Evolutionary conservation across 92 coral and sea anemone species (phyloP).

Genomic region (Palythoa heliodiscus): DNA sequence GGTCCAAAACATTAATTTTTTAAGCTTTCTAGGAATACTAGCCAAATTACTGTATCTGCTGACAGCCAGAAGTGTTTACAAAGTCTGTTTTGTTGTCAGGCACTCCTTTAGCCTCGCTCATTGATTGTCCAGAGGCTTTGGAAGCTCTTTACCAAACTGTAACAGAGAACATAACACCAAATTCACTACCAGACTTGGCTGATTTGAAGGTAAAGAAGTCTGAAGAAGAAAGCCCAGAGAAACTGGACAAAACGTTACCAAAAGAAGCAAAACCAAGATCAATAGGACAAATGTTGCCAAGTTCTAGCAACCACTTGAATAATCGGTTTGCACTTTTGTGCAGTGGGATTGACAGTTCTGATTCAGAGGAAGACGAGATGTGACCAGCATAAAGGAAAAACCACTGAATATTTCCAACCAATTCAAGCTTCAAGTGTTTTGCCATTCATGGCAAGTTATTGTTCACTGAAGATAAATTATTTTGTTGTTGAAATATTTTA

Average conservation of each 20-base stretch:
- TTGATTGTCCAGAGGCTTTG: conserved; percentile 7
- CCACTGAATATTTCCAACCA: too few species aligned
- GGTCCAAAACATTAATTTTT: too few species aligned
- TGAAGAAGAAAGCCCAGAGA: background rate
- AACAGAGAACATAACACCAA: background rate
- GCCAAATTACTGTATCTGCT: too few species aligned
- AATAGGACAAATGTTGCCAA: background rate
- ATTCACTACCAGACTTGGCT: background rate
- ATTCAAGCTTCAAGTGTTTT: too few species aligned
- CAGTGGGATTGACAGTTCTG: background rate
- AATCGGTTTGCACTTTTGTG: conserved; percentile 23
- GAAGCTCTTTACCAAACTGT: conserved; percentile 7
- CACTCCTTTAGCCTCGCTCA: background rate
- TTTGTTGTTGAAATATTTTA: too few species aligned
- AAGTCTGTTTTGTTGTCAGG: background rate
- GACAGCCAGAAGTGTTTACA: too few species aligned
- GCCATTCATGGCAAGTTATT: too few species aligned
- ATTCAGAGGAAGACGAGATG: background rate
- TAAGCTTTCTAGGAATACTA: too few species aligned
- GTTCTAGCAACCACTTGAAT: background rate
- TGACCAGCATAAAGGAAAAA: too few species aligned
- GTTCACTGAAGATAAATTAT: too few species aligned
- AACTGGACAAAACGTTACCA: background rate
- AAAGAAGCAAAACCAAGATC: background rate
- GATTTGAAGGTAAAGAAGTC: background rate